Percentiles rank a stretch among this genome's conserved stretches.
These are phyloP conservation scores for Hypomesus transpacificus DNA, from an alignment of 2,113 vertebrate genomes.

Conservation along the genomic window DNA sequence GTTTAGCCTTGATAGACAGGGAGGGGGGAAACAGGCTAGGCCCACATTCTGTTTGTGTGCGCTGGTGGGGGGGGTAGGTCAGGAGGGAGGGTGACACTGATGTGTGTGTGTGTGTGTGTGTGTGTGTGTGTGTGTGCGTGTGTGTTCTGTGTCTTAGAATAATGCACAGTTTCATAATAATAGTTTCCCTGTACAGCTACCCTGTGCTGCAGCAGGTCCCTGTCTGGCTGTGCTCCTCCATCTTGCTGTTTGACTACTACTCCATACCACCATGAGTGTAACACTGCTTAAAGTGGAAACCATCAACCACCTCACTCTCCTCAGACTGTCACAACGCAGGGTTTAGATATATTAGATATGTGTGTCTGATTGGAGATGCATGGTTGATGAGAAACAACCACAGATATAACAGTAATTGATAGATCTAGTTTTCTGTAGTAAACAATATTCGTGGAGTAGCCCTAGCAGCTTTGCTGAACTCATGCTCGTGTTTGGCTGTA, in stretches of 20 bases:
- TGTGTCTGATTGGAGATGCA: slow-evolving; percentile 1
- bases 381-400: background rate
- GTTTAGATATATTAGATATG: background rate
- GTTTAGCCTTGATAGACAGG: too few species aligned
- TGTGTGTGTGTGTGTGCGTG: slow-evolving; percentile 10
- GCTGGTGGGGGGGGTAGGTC: background rate
- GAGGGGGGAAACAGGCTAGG: background rate
- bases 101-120: background rate
- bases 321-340: background rate
- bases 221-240: too few species aligned
- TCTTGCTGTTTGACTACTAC: too few species aligned
- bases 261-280: background rate
- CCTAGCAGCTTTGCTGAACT: too few species aligned
- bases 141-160: slow-evolving; percentile 4
- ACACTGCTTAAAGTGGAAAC: slow-evolving; percentile 16
- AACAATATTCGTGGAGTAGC: too few species aligned
- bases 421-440: too few species aligned
- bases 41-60: background rate
- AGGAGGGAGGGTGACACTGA: background rate
- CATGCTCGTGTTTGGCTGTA: too few species aligned
- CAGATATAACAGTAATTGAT: too few species aligned
- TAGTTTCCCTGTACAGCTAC: too few species aligned
- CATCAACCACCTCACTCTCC: too few species aligned
- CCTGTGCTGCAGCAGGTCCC: background rate
- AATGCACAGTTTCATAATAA: too few species aligned